A percentile compares a stretch with the other conserved stretches of the same genome.
phyloP scores from a whole-genome alignment of 1,140 invertebrate species.

The Dinoponera quadriceps region DNA sequence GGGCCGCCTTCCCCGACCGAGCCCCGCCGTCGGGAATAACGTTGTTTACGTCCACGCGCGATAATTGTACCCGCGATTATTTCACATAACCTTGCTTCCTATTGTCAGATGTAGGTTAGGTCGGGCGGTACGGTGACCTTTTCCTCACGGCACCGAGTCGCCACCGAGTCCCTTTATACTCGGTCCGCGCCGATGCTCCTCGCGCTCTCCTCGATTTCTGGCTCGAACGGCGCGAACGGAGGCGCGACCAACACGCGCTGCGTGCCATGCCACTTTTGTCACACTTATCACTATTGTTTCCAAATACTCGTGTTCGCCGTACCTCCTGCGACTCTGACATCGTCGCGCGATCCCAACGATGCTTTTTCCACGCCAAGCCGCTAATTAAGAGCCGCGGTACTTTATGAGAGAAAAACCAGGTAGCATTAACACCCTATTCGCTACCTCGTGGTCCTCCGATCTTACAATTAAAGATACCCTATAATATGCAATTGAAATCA shows the following conservation, averaged over 20 bases:
- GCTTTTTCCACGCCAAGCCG: too few relatives aligned
- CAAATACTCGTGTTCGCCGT: too few relatives aligned
- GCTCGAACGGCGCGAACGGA: background rate
- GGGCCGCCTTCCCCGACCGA: background rate
- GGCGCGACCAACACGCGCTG: background rate
- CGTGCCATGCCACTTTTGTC: background rate
- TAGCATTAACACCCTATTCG: background rate
- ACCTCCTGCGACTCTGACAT: too few relatives aligned
- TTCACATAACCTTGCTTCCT: conserved; percentile 72
- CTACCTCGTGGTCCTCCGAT: background rate
- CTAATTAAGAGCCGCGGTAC: too few relatives aligned
- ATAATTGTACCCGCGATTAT: conserved; percentile 41
- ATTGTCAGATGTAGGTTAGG: conserved; percentile 81
- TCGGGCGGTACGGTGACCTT: conserved; percentile 76
- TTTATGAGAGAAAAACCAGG: background rate
- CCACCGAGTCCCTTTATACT: conserved; percentile 8
- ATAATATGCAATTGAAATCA: too few relatives aligned
- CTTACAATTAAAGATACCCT: too few relatives aligned
- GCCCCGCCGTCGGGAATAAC: too few relatives aligned
- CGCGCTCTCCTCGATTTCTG: background rate
- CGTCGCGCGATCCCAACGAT: too few relatives aligned
- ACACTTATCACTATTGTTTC: too few relatives aligned
- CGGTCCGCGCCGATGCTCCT: background rate
- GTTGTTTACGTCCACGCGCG: conserved; percentile 38
- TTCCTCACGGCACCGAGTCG: conserved; percentile 65